Percentiles rank a stretch among this genome's conserved stretches.
Conservation (phyloP, 2,113 vertebrate genomes). For the Mormyrus iriodes region DNA sequence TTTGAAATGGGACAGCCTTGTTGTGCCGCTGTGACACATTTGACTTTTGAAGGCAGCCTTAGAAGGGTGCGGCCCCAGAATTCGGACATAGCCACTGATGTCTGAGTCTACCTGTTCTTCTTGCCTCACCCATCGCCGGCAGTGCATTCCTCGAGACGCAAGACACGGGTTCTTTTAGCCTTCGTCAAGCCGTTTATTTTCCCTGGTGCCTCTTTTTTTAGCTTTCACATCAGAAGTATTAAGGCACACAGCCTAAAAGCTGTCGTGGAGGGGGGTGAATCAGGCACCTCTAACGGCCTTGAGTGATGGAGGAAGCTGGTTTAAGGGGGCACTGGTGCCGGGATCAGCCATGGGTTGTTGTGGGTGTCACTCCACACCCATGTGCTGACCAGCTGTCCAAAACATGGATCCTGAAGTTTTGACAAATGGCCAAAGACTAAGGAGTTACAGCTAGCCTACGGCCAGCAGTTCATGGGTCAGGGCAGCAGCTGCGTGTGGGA, state of each 20-base stretch:
- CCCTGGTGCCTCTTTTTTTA: not conserved
- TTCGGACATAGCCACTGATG: not conserved
- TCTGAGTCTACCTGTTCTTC: not conserved
- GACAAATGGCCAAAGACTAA: not conserved
- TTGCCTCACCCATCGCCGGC: not conserved
- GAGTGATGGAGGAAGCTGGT: not conserved
- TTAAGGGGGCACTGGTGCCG: not conserved
- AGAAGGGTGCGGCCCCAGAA: not conserved
- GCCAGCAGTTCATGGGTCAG: not conserved
- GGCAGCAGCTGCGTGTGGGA: not conserved
- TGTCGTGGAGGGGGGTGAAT: not conserved
- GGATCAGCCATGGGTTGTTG: not conserved
- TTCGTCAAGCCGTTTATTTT: not conserved
- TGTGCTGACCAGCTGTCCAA: not conserved
- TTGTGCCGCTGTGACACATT: not conserved
- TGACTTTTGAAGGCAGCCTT: not conserved
- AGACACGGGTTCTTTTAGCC: not conserved
- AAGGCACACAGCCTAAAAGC: not conserved
- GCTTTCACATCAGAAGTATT: not conserved
- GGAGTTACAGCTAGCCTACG: not conserved
- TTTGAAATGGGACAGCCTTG: not conserved
- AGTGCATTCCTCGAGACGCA: not conserved
- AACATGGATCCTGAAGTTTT: not conserved
- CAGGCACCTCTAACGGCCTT: not conserved
- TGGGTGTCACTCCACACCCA: not conserved